phyloP scores from a whole-genome alignment of 1,140 invertebrate genomes.

The Onthophagus taurus region DNA sequence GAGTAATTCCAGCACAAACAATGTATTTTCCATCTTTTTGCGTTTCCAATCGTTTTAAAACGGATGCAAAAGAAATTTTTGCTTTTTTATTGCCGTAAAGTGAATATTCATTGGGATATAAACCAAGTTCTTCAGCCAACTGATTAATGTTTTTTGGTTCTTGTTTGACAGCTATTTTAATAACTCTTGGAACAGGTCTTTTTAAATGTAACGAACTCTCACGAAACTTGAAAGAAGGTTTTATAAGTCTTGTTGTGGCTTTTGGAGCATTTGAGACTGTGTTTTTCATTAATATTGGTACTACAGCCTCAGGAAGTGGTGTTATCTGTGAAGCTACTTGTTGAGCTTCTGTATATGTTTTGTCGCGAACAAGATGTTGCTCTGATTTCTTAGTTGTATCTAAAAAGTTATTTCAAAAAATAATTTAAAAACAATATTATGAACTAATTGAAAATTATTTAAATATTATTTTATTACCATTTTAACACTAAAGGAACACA shows the following conservation, averaged over 20 bases:
- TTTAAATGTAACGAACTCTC: constrained; percentile 48
- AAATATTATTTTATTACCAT: too few relatives aligned
- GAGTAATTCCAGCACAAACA: constrained; percentile 95
- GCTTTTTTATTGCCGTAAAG: constrained; percentile 92
- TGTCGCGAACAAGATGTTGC: constrained; percentile 90
- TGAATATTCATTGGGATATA: constrained; percentile 72
- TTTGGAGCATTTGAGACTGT: constrained; percentile 76
- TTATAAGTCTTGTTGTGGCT: constrained; percentile 45
- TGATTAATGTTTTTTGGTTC: constrained; percentile 73
- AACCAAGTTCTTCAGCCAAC: constrained; percentile 78
- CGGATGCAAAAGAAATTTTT: constrained; percentile 73
- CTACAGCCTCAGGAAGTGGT: constrained; percentile 96
- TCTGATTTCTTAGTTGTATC: constrained; percentile 78
- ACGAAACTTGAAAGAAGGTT: constrained; percentile 54
- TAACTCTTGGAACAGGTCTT: constrained; percentile 76
- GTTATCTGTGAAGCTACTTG: constrained; percentile 82
- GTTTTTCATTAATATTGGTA: constrained; percentile 96
- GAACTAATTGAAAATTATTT: too few relatives aligned
- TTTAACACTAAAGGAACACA: too few relatives aligned
- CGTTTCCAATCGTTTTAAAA: constrained; percentile 64
- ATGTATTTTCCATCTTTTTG: constrained; percentile 82
- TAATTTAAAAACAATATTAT: too few relatives aligned
- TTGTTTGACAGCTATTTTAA: constrained; percentile 79
- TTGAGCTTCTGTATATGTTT: constrained; percentile 72
- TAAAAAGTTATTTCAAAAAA: too few relatives aligned